Evolutionary conservation across 2,888 invertebrate species (phyloP).

Genomic region (Drosophila conformis): DNA sequence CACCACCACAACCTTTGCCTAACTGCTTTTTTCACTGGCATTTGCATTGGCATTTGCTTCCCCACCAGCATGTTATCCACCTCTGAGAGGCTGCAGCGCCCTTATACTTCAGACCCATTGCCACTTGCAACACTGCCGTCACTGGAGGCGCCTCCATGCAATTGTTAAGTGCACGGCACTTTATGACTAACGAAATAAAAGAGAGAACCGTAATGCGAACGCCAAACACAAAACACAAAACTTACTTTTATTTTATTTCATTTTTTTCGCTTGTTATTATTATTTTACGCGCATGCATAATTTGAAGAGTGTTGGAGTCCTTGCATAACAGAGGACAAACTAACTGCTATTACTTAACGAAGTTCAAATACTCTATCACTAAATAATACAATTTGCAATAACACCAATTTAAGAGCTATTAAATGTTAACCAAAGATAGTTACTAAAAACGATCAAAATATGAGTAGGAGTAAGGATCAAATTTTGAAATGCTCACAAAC

Average conservation of each 20-base stretch:
- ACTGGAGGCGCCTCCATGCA: slow-evolving; percentile 40
- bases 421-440: not conserved
- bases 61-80: slow-evolving; percentile 11
- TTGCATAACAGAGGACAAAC: slow-evolving; percentile 11
- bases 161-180: slow-evolving; percentile 70
- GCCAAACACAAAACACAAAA: slow-evolving; percentile 39
- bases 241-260: slow-evolving; percentile 38
- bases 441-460: not conserved
- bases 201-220: slow-evolving; percentile 39
- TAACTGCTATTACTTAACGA: slow-evolving; percentile 9
- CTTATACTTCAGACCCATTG: slow-evolving; percentile 9
- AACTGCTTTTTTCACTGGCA: slow-evolving; percentile 38
- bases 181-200: slow-evolving; percentile 61
- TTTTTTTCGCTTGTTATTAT: slow-evolving; percentile 54
- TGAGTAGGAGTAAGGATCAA: not conserved
- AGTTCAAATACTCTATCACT: slow-evolving; percentile 26
- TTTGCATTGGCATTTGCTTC: slow-evolving; percentile 35
- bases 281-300: slow-evolving; percentile 70
- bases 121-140: not conserved
- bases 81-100: slow-evolving; percentile 1
- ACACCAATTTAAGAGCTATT: not conserved
- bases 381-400: not conserved
- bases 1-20: slow-evolving; percentile 42
- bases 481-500: not conserved
- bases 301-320: slow-evolving; percentile 30